Evolutionary conservation across 2,888 invertebrate genomes (phyloP), one percentile per base, ranked within the genome.

Genomic region (Acleris sparsana): DNA sequence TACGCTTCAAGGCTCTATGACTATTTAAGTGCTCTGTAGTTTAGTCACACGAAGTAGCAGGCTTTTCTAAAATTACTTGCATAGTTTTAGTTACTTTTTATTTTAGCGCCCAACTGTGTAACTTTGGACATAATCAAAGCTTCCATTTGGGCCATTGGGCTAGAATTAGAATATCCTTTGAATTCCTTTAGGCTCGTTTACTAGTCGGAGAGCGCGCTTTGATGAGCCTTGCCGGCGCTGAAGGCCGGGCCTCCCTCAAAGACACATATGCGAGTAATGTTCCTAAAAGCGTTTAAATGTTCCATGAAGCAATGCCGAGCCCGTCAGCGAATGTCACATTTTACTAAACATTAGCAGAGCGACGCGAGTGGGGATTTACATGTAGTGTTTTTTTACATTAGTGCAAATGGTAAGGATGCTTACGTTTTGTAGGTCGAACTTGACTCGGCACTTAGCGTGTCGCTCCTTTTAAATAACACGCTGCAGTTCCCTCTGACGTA

Each of bases 251-350:
- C 43, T 49, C 39, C 25, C 49, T 22, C 48, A 48, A 55, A 55
- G 62, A 63, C 53, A 48, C 63, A 68, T 62, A 53, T 55, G 48
- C 44, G 62, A 69, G 64, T 64, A 70, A 70, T 70, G 68, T 65
- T 62, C 60, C 68, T 70, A 68, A 70, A 70, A 70, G 69, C 68
- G 53, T 70, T 68, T 65, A 68, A 68, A 62, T 68, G 68, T 65
- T 65, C 55, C 52, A 66, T 66, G 61, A 66, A 33, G 61, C 65
- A 51, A 29, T 51, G 65, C 39, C 33, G 22, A 55, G 17, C 44
- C 43, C 53, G 48, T 22, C 53, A 43, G 44, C 46, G 51, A 25
- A 64, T 61, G 56, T 48, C 61, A 66, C 61, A 61, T 56, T 61
- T 61, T 61, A 46, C 61, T 51, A 56, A 61, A 66, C 61, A 61